Evolutionary conservation across 2,113 vertebrate species (phyloP).

Genomic region (Phasianus colchicus): DNA sequence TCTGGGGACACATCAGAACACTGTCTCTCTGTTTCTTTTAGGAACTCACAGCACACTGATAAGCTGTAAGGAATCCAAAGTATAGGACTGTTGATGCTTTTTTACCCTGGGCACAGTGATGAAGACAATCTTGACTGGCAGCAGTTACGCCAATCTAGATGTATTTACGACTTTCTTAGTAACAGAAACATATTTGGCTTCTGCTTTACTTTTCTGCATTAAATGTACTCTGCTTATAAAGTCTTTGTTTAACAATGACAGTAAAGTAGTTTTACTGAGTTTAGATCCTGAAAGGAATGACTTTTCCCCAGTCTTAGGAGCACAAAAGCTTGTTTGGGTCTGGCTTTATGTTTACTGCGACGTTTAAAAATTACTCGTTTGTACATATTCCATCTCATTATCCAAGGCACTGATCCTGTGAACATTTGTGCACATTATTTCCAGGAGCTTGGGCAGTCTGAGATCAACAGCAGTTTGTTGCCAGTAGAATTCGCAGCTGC

Average conservation of each 20-base stretch:
- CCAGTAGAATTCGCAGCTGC: neutral
- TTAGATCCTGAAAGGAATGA: neutral
- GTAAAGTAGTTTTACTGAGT: neutral
- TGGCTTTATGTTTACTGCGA: accelerated
- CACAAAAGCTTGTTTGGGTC: neutral
- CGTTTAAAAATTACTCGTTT: neutral
- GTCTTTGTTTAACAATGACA: neutral
- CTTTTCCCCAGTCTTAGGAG: neutral
- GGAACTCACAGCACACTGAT: neutral
- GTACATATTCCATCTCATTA: neutral
- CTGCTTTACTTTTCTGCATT: neutral
- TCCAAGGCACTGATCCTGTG: neutral
- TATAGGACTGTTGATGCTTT: neutral
- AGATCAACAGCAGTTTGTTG: neutral
- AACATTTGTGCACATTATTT: neutral
- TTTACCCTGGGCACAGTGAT: neutral
- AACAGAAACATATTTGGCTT: neutral
- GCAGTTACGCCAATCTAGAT: neutral
- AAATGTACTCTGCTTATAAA: neutral
- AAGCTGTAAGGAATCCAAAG: slow-evolving; percentile 15
- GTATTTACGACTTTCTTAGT: neutral
- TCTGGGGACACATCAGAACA: neutral
- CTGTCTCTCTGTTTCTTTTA: neutral
- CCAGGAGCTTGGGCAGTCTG: neutral
- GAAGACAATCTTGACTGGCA: neutral